phyloP scores from a whole-genome alignment of 2,113 vertebrate species.

The Rhinopomastus cyanomelas region DNA sequence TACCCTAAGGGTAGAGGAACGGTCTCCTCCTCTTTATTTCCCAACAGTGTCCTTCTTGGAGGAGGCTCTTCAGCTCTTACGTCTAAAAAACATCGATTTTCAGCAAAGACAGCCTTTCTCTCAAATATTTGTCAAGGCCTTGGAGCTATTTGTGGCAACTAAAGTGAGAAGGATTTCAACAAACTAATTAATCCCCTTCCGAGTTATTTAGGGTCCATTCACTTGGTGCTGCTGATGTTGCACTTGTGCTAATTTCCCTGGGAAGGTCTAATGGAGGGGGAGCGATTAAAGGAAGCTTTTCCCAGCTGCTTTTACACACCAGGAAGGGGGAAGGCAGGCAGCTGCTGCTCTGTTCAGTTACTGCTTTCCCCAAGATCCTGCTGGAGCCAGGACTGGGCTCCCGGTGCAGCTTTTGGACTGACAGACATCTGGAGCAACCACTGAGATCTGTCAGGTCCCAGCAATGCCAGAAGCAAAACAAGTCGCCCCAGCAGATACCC shows the following conservation, averaged over 20 bases:
- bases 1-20: neutral
- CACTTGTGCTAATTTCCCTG: conserved; percentile 2
- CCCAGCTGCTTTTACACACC: neutral
- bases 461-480: neutral
- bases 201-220: neutral
- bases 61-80: neutral
- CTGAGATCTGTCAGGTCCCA: neutral
- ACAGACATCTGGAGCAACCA: accelerated
- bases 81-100: neutral
- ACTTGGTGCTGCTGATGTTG: neutral
- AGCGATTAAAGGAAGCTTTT: neutral
- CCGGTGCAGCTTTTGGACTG: neutral
- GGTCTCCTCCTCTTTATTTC: neutral
- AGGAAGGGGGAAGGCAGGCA: neutral
- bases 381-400: neutral
- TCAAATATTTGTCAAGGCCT: neutral
- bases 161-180: neutral
- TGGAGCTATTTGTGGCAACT: neutral
- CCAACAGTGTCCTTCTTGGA: neutral
- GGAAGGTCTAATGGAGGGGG: neutral
- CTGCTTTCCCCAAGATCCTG: neutral
- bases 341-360: neutral
- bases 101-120: neutral
- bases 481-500: neutral
- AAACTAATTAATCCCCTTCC: neutral